These are phyloP conservation scores for Drosophila peninsularis DNA, from an alignment of 2,888 invertebrate genomes.

Conservation along the genomic window DNA sequence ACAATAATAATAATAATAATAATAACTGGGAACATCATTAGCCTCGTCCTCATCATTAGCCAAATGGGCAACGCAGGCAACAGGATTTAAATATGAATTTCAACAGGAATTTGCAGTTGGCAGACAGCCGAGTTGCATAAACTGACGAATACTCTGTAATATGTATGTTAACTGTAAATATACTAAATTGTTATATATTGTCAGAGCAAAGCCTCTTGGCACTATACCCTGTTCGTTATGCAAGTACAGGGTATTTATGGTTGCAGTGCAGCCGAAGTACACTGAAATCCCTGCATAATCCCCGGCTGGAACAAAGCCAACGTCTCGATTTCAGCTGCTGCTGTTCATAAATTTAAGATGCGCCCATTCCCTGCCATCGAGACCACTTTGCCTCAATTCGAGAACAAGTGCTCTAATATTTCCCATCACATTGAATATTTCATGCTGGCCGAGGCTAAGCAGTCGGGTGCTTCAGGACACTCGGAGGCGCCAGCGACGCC, in stretches of 20 bases:
- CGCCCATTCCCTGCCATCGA: neutral
- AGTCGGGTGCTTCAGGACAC: neutral
- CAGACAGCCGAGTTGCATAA: neutral
- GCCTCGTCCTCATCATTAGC: neutral
- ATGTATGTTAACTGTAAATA: neutral
- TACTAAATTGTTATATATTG: too few species aligned
- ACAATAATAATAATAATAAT: slow-evolving; percentile 1
- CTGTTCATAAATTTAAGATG: slow-evolving; percentile 43
- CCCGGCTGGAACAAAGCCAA: slow-evolving; percentile 10
- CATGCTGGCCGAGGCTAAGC: slow-evolving; percentile 29
- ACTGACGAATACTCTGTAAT: neutral
- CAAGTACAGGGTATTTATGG: neutral
- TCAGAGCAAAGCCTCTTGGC: neutral
- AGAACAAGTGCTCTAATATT: slow-evolving; percentile 52
- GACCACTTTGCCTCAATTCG: slow-evolving; percentile 16
- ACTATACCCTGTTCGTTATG: neutral
- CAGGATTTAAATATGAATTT: slow-evolving; percentile 1
- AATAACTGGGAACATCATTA: slow-evolving; percentile 3
- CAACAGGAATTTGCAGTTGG: neutral
- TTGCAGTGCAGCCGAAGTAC: neutral
- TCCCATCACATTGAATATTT: slow-evolving; percentile 50
- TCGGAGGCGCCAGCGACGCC: slow-evolving; percentile 6
- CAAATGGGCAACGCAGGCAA: slow-evolving; percentile 4
- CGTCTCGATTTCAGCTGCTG: slow-evolving; percentile 14
- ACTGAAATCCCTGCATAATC: slow-evolving; percentile 14